These are phyloP conservation scores for Eupeodes luniger DNA, from an alignment of 2,888 invertebrate genomes.

Conservation along the genomic window DNA sequence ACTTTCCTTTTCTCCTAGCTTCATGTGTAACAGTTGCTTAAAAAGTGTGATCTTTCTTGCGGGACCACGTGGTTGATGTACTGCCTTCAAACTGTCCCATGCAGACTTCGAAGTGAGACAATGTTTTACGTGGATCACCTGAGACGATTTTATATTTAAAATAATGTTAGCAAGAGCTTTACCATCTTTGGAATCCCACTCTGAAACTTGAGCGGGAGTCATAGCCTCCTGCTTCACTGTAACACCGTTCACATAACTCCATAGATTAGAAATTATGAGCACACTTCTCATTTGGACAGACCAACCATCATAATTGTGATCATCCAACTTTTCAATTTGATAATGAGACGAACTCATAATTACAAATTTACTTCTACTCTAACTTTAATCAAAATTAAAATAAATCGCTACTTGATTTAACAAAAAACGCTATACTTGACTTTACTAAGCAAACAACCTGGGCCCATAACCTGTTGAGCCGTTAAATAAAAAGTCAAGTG, in stretches of 20 bases:
- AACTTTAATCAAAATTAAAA: too few species aligned
- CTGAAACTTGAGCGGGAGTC: background rate
- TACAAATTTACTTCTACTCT: too few species aligned
- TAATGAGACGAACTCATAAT: too few species aligned
- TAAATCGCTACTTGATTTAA: too few species aligned
- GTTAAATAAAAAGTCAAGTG: too few species aligned
- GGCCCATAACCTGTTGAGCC: too few species aligned
- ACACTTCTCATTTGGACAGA: constrained; percentile 60
- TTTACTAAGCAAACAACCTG: too few species aligned
- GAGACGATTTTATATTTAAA: constrained; percentile 39
- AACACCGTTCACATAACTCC: background rate
- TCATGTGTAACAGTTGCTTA: too few species aligned
- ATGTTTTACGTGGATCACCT: constrained; percentile 12
- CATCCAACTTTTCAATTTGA: constrained; percentile 27
- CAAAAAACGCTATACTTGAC: too few species aligned
- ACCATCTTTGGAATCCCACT: constrained; percentile 37
- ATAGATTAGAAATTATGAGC: background rate
- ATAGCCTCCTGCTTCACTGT: background rate
- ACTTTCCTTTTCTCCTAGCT: too few species aligned
- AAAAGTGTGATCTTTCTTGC: constrained; percentile 51
- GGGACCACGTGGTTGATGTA: background rate
- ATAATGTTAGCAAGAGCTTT: constrained; percentile 57
- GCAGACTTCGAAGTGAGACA: constrained; percentile 46
- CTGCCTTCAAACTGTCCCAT: constrained; percentile 38
- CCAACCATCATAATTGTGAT: constrained; percentile 44